phyloP scores from a whole-genome alignment of 2,888 invertebrate species.

The Sphaerophoria rueppellii region DNA sequence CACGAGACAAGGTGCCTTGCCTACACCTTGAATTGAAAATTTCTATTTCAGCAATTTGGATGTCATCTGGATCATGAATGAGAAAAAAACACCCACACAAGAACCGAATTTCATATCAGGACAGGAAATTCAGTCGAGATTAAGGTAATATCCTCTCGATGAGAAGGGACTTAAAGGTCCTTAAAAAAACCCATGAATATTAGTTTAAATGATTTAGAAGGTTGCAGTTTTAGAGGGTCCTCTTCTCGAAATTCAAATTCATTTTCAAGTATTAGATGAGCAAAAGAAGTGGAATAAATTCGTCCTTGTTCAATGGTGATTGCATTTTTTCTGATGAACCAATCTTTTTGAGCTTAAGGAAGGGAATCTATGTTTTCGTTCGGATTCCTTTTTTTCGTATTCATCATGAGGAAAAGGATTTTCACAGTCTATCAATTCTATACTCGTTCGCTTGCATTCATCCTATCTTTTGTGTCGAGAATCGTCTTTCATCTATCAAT shows the following conservation, averaged over 20 bases:
- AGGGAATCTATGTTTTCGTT: neutral
- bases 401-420: constrained; percentile 18
- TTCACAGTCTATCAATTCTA: constrained; percentile 33
- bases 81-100: neutral
- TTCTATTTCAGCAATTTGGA: constrained; percentile 5
- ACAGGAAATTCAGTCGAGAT: neutral
- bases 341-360: neutral
- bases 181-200: neutral
- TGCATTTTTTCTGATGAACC: constrained; percentile 2
- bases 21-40: constrained; percentile 9
- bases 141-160: neutral
- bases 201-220: constrained; percentile 21
- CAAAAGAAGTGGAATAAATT: neutral
- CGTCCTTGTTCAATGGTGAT: constrained; percentile 7
- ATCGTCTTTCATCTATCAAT: constrained; percentile 1
- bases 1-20: neutral
- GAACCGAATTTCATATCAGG: neutral
- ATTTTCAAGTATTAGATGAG: constrained; percentile 22
- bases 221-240: constrained; percentile 6
- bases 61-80: constrained; percentile 3
- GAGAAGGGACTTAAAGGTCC: neutral
- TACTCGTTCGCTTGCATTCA: constrained; percentile 33
- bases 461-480: constrained; percentile 39
- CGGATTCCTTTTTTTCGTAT: neutral
- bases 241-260: constrained; percentile 16